Percentiles rank a stretch among this genome's conserved stretches.
Evolutionary conservation across 2,888 invertebrate species (phyloP).

Genomic region (Deroplatys truncata): DNA sequence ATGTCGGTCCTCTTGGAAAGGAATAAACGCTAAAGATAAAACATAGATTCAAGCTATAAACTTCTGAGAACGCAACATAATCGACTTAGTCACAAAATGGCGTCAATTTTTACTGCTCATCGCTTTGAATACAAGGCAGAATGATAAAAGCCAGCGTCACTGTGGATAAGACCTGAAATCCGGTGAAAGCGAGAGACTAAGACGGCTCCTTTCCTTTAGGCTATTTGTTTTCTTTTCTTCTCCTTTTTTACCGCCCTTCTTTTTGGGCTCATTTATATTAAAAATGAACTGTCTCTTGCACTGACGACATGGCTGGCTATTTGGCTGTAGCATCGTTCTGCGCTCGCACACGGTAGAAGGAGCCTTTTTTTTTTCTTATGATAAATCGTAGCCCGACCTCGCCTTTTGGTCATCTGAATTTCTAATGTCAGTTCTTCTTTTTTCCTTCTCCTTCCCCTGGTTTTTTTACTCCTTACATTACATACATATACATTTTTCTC

Average conservation of each 20-base stretch:
- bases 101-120: background rate
- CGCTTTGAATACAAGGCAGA: background rate
- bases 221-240: constrained; percentile 20
- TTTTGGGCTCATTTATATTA: constrained; percentile 29
- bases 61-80: background rate
- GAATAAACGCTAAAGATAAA: background rate
- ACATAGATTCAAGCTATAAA: background rate
- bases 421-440: constrained; percentile 39
- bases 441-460: background rate
- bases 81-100: background rate
- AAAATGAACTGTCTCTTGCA: constrained; percentile 31
- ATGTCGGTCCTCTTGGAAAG: no score
- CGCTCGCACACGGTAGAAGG: background rate
- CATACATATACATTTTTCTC: constrained; percentile 5
- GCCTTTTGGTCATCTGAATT: constrained; percentile 46
- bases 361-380: constrained; percentile 18
- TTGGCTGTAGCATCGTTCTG: constrained; percentile 14
- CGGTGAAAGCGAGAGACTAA: background rate
- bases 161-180: background rate
- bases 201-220: background rate
- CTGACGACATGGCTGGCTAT: constrained; percentile 27
- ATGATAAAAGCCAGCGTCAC: background rate
- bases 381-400: constrained; percentile 34
- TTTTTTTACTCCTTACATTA: background rate
- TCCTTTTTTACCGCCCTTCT: constrained; percentile 12